Base-by-base conservation (phyloP, 2,888 invertebrate genomes). In the Stenchaetothrips biformis region DNA sequence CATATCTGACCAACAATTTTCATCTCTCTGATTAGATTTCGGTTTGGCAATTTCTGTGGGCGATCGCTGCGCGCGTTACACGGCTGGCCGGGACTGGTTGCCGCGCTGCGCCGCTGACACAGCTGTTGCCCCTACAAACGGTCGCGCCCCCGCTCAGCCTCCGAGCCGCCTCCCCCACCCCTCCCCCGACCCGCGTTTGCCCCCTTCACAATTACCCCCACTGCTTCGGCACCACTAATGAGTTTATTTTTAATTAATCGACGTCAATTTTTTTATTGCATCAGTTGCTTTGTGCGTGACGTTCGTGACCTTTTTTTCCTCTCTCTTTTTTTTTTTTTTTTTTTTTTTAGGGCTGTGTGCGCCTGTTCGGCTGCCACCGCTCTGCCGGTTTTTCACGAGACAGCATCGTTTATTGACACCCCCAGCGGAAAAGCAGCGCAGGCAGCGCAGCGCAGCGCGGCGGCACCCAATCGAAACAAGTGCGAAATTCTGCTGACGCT, bases 21-120 rank as follows among this genome's bases (percentile, higher is more conserved):
- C 67, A 74, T 74, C 67, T 25, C 67, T 25, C 67, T 74, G 67
- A 74, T 74, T 74, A 74, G 67, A 74, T 74, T 74, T 74, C 25
- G 67, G 67, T 74, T 74, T 74, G 86, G 86, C 86, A 87, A 86
- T 87, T 86, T 86, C 81, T 85, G 85, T 85, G 86, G 86, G 85
- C 86, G 86, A 86, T 86, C 86, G 86, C 86, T 87, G 86, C 85
- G 86, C 84, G 82, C 84, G 83, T 84, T 86, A 86, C 84, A 62
- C 82, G 83, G 81, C 83, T 85, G 37, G 37, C 37, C 37, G 2
- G 37, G 37, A n/a, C 37, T 37, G 37, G 37, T 59, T 59, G 59
- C 59, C 59, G 53, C 53, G 53, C 18, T 16, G 18, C 53, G 4
- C 7, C 67, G 21, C 67, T 67, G 67, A n/a, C 67, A 25, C 67